Percentiles rank a stretch among this genome's conserved stretches.
Conservation (phyloP, 1,140 invertebrate genomes). For the Idris sp. region DNA sequence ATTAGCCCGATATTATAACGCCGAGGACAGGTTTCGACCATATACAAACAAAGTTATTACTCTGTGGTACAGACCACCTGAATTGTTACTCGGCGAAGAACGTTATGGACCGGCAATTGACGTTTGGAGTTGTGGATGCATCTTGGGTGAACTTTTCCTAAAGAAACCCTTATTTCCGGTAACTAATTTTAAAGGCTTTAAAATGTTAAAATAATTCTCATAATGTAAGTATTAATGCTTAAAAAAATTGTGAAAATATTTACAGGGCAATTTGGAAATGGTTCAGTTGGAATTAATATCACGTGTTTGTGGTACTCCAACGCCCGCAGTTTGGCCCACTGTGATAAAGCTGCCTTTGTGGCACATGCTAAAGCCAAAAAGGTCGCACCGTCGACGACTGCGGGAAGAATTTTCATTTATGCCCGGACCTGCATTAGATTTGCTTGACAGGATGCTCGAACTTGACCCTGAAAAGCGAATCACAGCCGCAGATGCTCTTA, state of each 20-base stretch:
- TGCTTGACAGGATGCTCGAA: constrained; percentile 97
- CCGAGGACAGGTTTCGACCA: constrained; percentile 94
- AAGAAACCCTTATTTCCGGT: constrained; percentile 98
- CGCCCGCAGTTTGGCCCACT: constrained; percentile 98
- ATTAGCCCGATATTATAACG: constrained; percentile 95
- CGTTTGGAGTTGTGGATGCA: constrained; percentile 99
- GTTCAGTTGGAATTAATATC: constrained; percentile 97
- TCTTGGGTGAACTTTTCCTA: constrained; percentile 97
- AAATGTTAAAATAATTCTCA: too few relatives aligned
- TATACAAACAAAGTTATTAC: constrained; percentile 99
- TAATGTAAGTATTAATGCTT: too few relatives aligned
- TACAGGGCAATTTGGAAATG: constrained; percentile 93
- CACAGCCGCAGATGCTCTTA: constrained; percentile 95
- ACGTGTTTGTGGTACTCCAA: constrained; percentile 95
- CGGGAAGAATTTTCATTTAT: constrained; percentile 96
- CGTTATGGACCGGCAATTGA: constrained; percentile 98
- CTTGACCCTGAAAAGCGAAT: constrained; percentile 96
- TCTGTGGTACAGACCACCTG: constrained; percentile 98
- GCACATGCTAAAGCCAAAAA: constrained; percentile 94
- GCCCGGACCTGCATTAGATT: constrained; percentile 91
- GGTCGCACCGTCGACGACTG: constrained; percentile 90
- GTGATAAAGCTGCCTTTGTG: constrained; percentile 96
- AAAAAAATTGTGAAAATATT: too few relatives aligned
- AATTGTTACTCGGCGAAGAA: constrained; percentile 97
- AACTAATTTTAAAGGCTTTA: constrained; percentile 31